Percentiles rank a stretch among this genome's conserved stretches.
Conservation (phyloP, 2,113 vertebrate genomes). For the Paradoxurus hermaphroditus region DNA sequence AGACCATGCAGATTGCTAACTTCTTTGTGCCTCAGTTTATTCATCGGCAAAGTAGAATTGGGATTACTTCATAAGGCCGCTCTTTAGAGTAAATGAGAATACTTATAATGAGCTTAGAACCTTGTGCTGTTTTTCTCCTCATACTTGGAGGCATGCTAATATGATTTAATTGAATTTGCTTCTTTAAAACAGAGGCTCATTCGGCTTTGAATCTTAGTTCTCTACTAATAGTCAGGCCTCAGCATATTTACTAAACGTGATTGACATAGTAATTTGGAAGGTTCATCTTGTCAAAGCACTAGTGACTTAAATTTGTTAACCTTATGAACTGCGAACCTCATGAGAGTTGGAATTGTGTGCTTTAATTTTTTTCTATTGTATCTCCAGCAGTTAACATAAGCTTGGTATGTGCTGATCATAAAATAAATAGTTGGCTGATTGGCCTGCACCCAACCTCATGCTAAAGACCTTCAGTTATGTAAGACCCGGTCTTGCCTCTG, state of each 20-base stretch:
- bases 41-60: background rate
- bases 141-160: background rate
- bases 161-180: background rate
- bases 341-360: background rate
- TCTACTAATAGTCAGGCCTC: background rate
- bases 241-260: background rate
- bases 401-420: background rate
- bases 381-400: background rate
- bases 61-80: background rate
- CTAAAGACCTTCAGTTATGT: background rate
- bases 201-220: background rate
- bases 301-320: background rate
- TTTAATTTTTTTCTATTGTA: background rate
- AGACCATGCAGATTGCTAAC: background rate
- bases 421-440: background rate
- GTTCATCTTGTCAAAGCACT: background rate
- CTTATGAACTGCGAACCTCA: background rate
- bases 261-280: background rate
- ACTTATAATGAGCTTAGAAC: background rate
- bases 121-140: background rate
- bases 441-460: background rate
- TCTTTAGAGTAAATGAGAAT: background rate
- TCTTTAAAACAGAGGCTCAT: background rate
- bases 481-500: background rate
- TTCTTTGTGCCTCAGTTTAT: background rate